Base-by-base conservation (phyloP, 2,113 vertebrate species). In the Pagrus major region DNA sequence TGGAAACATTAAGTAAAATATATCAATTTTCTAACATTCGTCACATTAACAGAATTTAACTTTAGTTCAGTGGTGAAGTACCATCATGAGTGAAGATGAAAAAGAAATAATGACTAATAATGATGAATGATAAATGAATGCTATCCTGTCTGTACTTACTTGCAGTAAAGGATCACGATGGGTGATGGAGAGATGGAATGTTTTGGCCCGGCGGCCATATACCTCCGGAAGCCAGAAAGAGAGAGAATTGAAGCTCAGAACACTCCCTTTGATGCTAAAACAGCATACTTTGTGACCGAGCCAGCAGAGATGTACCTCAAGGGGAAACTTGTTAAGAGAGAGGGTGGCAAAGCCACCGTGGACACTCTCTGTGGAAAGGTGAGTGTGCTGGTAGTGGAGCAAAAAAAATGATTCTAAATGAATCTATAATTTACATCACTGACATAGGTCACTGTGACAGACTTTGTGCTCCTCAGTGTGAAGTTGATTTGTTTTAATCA, bases 191-290 rank as follows among this genome's bases (percentile, higher is more conserved):
- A 98, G 52, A 97, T 98, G 96, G 95, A 96, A 0, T 51, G 90
- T 25, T 98, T 96, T 65, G 97, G 97, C 72, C 25, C 37, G 33
- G 97, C 96, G 0, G 95, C 96, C 76, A 2, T 94, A 1, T 97
- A 74, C 81, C 96, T 98, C 87, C 94, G 96, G 1, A 98, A 97
- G 21, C 86, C 96, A 25, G 97, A 97, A 23, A 96, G 86, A 68
- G 97, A 98, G 82, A 86, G 97, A 15, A 95, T 97, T 0, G 96
- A 96, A 39, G 90, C 94, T 51, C 94, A 94, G n/a, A 94, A 93
- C 46, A 93, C 85, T 58, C 96, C 96, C 2, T 98, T 97, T 8
- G 96, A 98, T 88, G 97, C 96, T 39, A 98, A 97, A 90, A 9
- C 94, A 0, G 92, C 96, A 0, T 96, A 93, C 63, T 97, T 95